phyloP scores from a whole-genome alignment of 2,888 invertebrate species.

The Ecdyonurus torrentis region DNA sequence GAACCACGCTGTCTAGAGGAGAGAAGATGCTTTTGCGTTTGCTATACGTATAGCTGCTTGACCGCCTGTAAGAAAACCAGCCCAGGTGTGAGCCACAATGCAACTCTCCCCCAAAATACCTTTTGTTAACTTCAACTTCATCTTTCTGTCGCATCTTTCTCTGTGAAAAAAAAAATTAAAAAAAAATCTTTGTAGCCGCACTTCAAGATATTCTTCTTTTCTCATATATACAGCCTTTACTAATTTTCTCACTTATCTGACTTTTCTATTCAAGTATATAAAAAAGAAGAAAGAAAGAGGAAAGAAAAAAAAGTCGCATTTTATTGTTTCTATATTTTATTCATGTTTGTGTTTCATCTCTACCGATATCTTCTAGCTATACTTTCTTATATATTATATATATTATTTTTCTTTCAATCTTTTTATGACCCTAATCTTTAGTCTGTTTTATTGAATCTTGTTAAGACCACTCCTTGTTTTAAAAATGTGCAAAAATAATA shows the following conservation, averaged over 20 bases:
- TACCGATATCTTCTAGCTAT: not conserved
- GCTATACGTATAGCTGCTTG: too few species aligned
- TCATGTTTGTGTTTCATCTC: not conserved
- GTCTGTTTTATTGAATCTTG: too few species aligned
- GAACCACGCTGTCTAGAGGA: not conserved
- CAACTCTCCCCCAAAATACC: not conserved
- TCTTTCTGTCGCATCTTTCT: not conserved
- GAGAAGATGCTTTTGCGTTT: too few species aligned
- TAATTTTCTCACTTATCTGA: not conserved
- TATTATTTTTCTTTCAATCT: not conserved
- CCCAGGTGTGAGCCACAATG: not conserved
- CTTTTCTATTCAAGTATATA: not conserved
- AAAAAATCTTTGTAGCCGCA: too few species aligned
- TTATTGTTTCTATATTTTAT: not conserved
- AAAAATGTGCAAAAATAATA: not conserved
- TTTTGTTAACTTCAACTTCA: not conserved
- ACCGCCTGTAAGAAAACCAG: not conserved
- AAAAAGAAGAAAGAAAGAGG: too few species aligned
- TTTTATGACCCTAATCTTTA: not conserved
- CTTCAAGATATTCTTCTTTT: too few species aligned
- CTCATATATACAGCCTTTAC: not conserved
- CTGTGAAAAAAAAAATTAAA: too few species aligned
- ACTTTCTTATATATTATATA: too few species aligned
- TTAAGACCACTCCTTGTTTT: not conserved
- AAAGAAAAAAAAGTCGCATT: too few species aligned